A percentile compares a stretch with the other conserved stretches of the same genome.
These are phyloP conservation scores for Etheostoma perlongum DNA, from an alignment of 2,797 vertebrate genomes.

Conservation along the genomic window DNA sequence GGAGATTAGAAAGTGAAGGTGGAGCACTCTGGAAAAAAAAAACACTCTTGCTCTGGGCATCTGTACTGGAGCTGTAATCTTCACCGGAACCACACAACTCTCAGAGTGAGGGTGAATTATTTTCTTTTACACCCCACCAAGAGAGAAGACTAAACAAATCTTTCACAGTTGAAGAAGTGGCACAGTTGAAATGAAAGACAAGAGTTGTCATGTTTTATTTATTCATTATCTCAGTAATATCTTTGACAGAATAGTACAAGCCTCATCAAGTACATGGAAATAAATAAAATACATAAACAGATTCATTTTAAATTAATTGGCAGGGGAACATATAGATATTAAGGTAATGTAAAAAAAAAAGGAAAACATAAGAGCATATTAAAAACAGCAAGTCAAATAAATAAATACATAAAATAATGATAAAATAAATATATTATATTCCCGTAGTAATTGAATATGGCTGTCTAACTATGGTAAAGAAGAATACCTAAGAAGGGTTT, in stretches of 20 bases:
- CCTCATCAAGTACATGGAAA: constrained; percentile 61
- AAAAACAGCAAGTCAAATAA: constrained; percentile 53
- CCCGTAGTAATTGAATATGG: constrained; percentile 16
- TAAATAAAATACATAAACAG: constrained; percentile 49
- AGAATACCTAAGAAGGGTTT: constrained; percentile 21
- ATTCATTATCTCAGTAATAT: constrained; percentile 75
- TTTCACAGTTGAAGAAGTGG: constrained; percentile 4
- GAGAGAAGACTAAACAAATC: constrained; percentile 35
- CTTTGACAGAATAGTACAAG: constrained; percentile 76
- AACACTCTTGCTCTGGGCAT: constrained; percentile 50
- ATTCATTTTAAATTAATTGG: constrained; percentile 23
- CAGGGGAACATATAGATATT: constrained; percentile 33
- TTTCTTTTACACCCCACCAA: constrained; percentile 12
- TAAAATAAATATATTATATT: constrained; percentile 30
- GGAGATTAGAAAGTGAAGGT: constrained; percentile 72
- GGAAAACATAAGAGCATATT: constrained; percentile 48
- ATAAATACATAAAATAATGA: constrained; percentile 25
- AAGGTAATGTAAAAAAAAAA: constrained; percentile 55
- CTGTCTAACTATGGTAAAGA: constrained; percentile 39
- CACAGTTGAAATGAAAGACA: constrained; percentile 30
- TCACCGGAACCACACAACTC: constrained; percentile 31
- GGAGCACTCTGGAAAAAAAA: constrained; percentile 52
- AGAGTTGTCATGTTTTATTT: constrained; percentile 66
- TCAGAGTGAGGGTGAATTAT: constrained; percentile 5
- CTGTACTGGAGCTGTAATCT: constrained; percentile 52